Conservation (phyloP, 2,888 invertebrate genomes). For the Nezara viridula region DNA sequence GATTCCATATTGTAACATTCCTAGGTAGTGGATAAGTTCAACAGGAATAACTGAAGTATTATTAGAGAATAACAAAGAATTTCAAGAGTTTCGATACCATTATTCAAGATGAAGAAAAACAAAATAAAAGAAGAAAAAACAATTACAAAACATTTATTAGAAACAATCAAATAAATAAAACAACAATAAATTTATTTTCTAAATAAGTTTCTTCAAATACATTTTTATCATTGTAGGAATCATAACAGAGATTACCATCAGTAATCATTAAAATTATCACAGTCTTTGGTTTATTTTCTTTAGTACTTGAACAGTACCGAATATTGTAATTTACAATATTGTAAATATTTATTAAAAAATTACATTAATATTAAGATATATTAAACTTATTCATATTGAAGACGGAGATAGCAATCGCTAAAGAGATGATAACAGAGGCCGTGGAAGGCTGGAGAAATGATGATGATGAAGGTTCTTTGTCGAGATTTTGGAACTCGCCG, state of each 20-base stretch:
- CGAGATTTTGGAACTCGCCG: conserved; percentile 54
- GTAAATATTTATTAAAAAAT: background rate
- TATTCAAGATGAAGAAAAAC: too few species aligned
- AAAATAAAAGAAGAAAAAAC: background rate
- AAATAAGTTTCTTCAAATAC: background rate
- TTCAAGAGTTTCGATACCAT: too few species aligned
- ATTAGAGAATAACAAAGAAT: too few species aligned
- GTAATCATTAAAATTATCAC: conserved; percentile 18
- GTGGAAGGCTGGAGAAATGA: background rate
- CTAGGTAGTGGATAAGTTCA: too few species aligned
- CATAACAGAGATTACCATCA: background rate
- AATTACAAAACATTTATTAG: background rate
- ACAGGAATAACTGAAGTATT: too few species aligned
- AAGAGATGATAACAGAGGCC: background rate
- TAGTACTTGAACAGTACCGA: background rate
- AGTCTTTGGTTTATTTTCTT: conserved; percentile 29
- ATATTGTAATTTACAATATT: conserved; percentile 18
- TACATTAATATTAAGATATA: background rate
- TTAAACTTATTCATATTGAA: background rate
- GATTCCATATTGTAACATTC: too few species aligned
- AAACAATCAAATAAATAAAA: conserved; percentile 17
- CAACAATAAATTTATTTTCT: background rate
- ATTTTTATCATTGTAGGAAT: background rate
- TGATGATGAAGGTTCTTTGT: background rate
- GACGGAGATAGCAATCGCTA: background rate